Evolutionary conservation across 2,797 vertebrate species (phyloP).

Genomic region (Rhinoraja longicauda): DNA sequence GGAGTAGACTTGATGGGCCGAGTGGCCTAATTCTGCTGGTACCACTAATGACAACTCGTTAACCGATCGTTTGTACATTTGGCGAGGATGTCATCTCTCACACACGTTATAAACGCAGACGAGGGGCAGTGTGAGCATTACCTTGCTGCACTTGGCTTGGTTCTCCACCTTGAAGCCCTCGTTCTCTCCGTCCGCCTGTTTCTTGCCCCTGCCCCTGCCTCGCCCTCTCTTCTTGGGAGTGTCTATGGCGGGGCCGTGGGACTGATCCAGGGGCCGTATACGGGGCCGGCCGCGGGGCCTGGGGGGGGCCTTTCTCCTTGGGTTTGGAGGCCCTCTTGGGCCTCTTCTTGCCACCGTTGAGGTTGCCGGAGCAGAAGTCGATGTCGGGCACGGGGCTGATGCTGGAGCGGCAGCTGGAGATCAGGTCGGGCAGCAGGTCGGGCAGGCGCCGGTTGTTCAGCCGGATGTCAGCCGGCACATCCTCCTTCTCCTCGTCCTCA

Average conservation of each 20-base stretch:
- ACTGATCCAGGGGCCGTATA: conserved; percentile 70
- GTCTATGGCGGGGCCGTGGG: conserved; percentile 39
- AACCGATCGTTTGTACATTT: too few relatives aligned
- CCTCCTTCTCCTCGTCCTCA: conserved; percentile 84
- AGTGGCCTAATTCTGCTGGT: too few relatives aligned
- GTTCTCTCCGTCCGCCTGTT: conserved; percentile 50
- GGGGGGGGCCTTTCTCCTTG: conserved; percentile 80
- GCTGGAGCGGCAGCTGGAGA: conserved; percentile 75
- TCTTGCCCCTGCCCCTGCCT: conserved; percentile 75
- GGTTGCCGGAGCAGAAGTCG: conserved; percentile 71
- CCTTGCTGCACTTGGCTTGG: conserved; percentile 51
- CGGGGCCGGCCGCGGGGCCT: conserved; percentile 79
- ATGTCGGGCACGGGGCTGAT: conserved; percentile 82
- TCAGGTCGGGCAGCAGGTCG: conserved; percentile 75
- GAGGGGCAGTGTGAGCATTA: conserved; percentile 38
- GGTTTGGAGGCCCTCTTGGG: conserved; percentile 82
- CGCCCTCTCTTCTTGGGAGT: conserved; percentile 67
- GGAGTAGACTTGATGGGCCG: too few relatives aligned
- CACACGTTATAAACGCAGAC: too few relatives aligned
- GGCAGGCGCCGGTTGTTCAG: conserved; percentile 75
- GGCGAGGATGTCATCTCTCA: too few relatives aligned
- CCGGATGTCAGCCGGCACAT: conserved; percentile 82
- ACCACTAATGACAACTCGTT: too few relatives aligned
- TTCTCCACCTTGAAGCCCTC: conserved; percentile 64
- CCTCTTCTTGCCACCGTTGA: conserved; percentile 76